Evolutionary conservation across 2,888 invertebrate species (phyloP), one percentile per base, ranked within the genome.

Genomic region (Anthophora plumipes): DNA sequence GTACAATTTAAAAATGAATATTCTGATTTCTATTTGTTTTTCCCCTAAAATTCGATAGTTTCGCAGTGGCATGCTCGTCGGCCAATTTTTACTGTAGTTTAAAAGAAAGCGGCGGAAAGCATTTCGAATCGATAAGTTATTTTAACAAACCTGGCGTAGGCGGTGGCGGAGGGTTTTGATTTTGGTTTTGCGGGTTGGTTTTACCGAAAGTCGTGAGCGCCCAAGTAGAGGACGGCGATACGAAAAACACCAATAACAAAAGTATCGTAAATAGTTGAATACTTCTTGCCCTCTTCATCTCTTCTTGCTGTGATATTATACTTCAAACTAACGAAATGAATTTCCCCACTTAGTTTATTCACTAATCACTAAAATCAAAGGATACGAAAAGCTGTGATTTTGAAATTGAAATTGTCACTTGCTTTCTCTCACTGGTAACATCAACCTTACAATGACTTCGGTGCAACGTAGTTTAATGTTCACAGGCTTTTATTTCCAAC

Each of bases 151-250:
- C 94, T 46, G 95, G 95, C 41, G 94, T 94, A 7, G 95, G 94
- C 54, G 94, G 94, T 79, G 95, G 95, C 12, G 95, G 95, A 55
- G 92, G 90, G 75, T 89, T 91, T 73, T 91, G 90, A 73, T 92
- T 92, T 80, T 90, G 91, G 46, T 95, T 94, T 86, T 94, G 94
- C 17, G 95, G 95, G 89, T 94, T 95, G 77, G 95, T 95, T 93
- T 96, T 96, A 55, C 96, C 96, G 86, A 96, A 96, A 22, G 96
- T 96, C 0, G 96, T 96, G 77, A 96, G 93, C 0, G 96, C 96
- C 88, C 95, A 95, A 1, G 95, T 95, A 11, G 94, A 94, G 60
- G 94, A 93, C 0, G 94, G 94, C 0, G 94, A 94, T 69, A 89
- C 86, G 22, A 88, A 88, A 31, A 89, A 87, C 68, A 89, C 50